Base-by-base conservation (phyloP, 1,140 invertebrate genomes). In the Caenorhabditis latens region DNA sequence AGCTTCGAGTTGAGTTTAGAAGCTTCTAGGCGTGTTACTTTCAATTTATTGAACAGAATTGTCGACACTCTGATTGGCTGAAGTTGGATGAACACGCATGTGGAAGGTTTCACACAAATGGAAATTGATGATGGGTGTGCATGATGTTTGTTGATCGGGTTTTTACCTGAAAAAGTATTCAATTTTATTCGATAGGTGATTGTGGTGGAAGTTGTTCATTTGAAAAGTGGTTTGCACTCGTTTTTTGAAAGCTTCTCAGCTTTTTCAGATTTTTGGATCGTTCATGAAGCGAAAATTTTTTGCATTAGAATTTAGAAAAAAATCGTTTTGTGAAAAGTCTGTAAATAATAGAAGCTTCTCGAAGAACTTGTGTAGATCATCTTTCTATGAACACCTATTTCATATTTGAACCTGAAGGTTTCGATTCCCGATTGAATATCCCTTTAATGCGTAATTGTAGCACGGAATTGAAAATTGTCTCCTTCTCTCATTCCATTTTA, bases 101-200 rank as follows among this genome's bases (percentile, higher is more conserved):
- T 32, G 8, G 40, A 50, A 14, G 21, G 11, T 5, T 46, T 14
- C 14, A 46, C n/a, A 16, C 40, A n/a, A 46, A 13, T 42, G 46
- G 24, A 21, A 53, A 50, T 50, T 79, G 46, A 79, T 32, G 71
- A 71, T 71, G 43, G 71, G 46, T 79, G 71, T 79, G 71, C 71
- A 79, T 79, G 71, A 79, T 79, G 71, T 79, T 48, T 79, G 71
- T 79, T 79, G 71, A 79, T 50, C 71, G 71, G 71, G 71, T 53
- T 79, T 79, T 79, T 79, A 79, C 71, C 71, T 50, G 46, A 32
- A 40, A 32, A 75, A 46, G 46, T 16, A 46, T 58, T 58, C 57
- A 58, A n/a, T 21, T 19, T 58, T 11, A 32, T 79, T 5, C 6
- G 11, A 79, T 50, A 11, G 11, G 3, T 79, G n/a, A 53, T 79